These are phyloP conservation scores for Zapornia atra DNA, from an alignment of 2,113 vertebrate genomes.

Conservation along the genomic window DNA sequence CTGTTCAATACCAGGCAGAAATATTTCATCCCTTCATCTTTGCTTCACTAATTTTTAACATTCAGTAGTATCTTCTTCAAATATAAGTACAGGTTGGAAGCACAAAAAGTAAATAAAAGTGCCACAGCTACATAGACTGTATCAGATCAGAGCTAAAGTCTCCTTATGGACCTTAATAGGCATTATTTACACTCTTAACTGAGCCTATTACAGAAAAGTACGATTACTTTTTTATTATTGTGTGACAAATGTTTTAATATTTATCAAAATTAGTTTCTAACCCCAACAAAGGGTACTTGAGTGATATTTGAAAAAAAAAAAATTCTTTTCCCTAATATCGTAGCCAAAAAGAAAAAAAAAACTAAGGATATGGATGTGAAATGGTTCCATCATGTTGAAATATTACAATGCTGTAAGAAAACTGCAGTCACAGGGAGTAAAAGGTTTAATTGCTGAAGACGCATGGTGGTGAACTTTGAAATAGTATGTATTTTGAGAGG, in stretches of 20 bases:
- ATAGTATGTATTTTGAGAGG: neutral
- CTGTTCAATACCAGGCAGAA: conserved; percentile 31
- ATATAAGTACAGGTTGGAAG: neutral
- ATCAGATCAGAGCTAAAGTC: neutral
- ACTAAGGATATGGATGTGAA: neutral
- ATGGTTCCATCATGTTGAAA: neutral
- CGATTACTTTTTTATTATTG: neutral
- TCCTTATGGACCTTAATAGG: neutral
- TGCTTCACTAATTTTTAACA: conserved; percentile 50
- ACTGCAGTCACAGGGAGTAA: neutral
- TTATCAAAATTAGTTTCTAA: neutral
- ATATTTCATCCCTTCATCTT: conserved; percentile 34
- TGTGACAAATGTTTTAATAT: neutral
- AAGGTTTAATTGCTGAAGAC: neutral
- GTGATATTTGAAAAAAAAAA: neutral
- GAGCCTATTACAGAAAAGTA: neutral
- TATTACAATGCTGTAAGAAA: neutral
- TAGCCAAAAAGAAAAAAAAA: neutral
- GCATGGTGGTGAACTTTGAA: neutral
- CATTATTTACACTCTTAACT: neutral
- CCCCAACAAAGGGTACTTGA: neutral
- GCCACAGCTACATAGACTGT: neutral
- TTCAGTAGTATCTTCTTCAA: conserved; percentile 14
- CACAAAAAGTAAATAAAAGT: conserved; percentile 8
- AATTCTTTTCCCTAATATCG: neutral